These are phyloP conservation scores for Physella acuta DNA, from an alignment of 1,140 invertebrate species.

Conservation along the genomic window DNA sequence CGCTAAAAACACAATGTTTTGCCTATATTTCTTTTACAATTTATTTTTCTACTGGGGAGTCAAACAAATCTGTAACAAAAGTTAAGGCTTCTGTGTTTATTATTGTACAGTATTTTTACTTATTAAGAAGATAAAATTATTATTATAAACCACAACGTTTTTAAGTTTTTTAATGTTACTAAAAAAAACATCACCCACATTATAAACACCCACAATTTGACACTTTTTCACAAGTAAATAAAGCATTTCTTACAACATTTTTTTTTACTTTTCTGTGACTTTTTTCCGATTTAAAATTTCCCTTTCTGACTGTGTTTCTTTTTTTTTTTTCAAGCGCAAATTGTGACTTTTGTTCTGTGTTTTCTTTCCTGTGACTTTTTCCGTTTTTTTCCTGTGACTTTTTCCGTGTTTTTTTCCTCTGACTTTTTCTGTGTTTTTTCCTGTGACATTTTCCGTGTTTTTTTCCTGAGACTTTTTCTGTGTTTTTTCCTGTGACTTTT, in stretches of 20 bases:
- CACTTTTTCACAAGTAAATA: neutral
- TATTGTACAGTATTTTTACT: neutral
- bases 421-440: neutral
- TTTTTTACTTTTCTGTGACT: neutral
- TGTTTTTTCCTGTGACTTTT: too few relatives aligned
- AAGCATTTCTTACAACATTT: neutral
- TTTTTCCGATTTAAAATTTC: neutral
- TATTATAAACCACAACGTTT: neutral
- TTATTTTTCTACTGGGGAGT: too few relatives aligned
- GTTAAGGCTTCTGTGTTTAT: neutral
- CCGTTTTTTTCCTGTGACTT: neutral
- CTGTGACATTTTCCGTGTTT: neutral
- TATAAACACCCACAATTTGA: neutral
- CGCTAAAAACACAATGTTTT: too few relatives aligned
- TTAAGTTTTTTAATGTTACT: neutral
- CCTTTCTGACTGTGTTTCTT: constrained; percentile 1
- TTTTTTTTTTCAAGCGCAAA: neutral
- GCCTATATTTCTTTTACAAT: too few relatives aligned
- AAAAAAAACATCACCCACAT: neutral
- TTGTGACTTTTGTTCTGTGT: neutral
- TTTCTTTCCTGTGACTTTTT: neutral
- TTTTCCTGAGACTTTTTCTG: neutral
- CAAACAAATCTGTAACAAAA: neutral
- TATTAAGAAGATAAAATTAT: neutral
- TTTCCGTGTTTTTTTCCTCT: neutral